Evolutionary conservation across 2,113 vertebrate species (phyloP).

Genomic region (Dipodomys spectabilis): DNA sequence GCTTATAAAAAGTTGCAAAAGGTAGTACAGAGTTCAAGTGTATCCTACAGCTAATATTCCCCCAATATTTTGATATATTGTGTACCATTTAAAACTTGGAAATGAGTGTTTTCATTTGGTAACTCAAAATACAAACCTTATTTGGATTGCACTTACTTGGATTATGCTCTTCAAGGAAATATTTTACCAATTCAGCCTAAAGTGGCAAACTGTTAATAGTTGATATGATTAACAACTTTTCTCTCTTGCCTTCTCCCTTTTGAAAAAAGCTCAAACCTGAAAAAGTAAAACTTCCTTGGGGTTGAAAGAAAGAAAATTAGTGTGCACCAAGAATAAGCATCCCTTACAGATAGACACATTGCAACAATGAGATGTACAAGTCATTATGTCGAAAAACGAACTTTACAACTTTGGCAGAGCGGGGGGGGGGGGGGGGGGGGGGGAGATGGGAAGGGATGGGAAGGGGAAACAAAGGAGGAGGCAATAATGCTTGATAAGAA

Average conservation of each 20-base stretch:
- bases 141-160: not conserved
- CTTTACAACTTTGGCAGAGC: no score
- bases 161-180: not conserved
- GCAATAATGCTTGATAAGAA: no score
- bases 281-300: slow-evolving; percentile 5
- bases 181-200: slow-evolving; percentile 42
- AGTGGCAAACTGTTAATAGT: slow-evolving; percentile 28
- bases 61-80: slow-evolving; percentile 27
- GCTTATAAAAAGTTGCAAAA: slow-evolving; percentile 22
- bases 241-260: not conserved
- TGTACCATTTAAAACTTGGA: slow-evolving; percentile 27
- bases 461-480: no score
- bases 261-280: slow-evolving; percentile 20
- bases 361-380: no score
- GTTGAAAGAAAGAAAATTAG: slow-evolving; percentile 48
- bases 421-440: no score
- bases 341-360: not conserved
- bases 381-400: no score
- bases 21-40: not conserved
- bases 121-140: slow-evolving; percentile 19
- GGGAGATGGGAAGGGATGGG: no score
- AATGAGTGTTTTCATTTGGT: not conserved
- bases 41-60: not conserved
- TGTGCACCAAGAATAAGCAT: not conserved
- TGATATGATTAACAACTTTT: slow-evolving; percentile 10